phyloP scores from a whole-genome alignment of 2,888 invertebrate genomes.

The Litoditis marina region DNA sequence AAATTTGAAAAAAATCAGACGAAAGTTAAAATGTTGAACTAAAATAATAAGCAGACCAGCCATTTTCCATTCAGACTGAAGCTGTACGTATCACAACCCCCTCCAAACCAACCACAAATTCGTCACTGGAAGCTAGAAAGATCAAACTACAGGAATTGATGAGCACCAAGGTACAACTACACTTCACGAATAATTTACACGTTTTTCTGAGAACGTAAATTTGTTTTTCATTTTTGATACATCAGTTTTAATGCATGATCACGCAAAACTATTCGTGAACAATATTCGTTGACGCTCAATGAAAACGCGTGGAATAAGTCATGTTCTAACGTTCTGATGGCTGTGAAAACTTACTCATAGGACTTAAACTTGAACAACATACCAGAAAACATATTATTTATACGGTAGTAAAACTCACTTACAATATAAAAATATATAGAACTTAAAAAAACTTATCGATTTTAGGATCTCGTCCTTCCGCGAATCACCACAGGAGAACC shows the following conservation, averaged over 20 bases:
- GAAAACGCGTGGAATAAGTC: no score
- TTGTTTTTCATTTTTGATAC: no score
- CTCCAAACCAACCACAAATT: neutral
- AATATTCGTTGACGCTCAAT: no score
- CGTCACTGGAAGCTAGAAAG: neutral
- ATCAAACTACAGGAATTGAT: neutral
- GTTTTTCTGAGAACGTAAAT: neutral
- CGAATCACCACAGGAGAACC: conserved; percentile 11
- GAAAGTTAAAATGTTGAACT: neutral
- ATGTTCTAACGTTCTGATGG: no score
- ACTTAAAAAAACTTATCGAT: neutral
- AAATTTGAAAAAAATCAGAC: neutral
- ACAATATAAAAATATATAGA: no score
- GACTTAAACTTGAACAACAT: no score
- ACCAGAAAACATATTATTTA: no score
- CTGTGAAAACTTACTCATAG: neutral
- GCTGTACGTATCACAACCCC: conserved; percentile 3
- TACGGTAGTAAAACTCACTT: no score
- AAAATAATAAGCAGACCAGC: neutral
- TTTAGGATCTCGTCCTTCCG: conserved; percentile 14
- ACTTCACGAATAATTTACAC: neutral
- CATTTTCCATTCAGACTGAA: conserved; percentile 5
- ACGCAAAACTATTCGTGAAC: no score
- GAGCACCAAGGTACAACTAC: no score
- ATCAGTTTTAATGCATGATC: no score